A percentile compares a stretch with the other conserved stretches of the same genome.
phyloP scores from a whole-genome alignment of 2,797 vertebrate genomes.

The Geranospiza caerulescens region DNA sequence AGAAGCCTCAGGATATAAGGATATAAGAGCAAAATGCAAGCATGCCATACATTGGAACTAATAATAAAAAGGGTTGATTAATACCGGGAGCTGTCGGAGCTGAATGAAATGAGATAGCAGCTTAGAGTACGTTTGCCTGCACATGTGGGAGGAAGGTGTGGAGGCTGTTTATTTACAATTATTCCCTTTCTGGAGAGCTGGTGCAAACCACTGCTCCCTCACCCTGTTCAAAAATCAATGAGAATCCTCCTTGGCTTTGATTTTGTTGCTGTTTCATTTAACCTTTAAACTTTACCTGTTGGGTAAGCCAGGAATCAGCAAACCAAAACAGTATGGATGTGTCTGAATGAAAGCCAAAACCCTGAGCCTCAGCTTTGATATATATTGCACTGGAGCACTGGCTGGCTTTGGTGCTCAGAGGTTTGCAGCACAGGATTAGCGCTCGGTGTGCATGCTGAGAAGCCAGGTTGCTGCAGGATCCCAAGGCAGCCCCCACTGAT shows the following conservation, averaged over 20 bases:
- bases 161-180: slow-evolving; percentile 50
- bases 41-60: not conserved
- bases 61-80: slow-evolving; percentile 33
- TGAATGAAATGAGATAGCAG: slow-evolving; percentile 25
- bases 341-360: not conserved
- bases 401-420: not conserved
- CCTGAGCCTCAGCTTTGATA: not conserved
- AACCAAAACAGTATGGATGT: not conserved
- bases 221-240: not conserved
- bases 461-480: not conserved
- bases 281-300: not conserved
- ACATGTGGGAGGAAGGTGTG: not conserved
- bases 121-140: not conserved
- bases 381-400: not conserved
- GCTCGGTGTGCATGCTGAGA: not conserved
- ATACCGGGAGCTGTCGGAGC: not conserved
- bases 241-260: not conserved
- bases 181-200: not conserved
- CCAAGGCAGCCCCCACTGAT: not conserved
- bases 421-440: not conserved
- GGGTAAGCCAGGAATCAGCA: not conserved
- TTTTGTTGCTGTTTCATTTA: slow-evolving; percentile 13
- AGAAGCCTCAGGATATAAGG: not conserved
- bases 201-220: not conserved
- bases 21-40: slow-evolving; percentile 21